A percentile compares a stretch with the other conserved stretches of the same genome.
Conservation (phyloP, 2,888 invertebrate genomes). For the Dendrolimus pini region DNA sequence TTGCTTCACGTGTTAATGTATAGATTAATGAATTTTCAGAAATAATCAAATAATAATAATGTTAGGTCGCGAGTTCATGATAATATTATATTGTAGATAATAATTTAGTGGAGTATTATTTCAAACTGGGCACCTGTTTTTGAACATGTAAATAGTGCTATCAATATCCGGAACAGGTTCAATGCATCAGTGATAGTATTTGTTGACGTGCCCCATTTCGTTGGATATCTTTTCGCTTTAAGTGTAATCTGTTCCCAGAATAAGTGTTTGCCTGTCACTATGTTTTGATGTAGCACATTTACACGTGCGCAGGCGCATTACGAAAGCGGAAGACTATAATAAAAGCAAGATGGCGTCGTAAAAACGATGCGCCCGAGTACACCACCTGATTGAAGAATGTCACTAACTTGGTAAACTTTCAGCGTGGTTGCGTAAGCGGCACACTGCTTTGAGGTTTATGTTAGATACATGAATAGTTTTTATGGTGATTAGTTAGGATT, state of each 20-base stretch:
- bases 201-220: not conserved
- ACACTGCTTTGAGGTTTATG: slow-evolving; percentile 7
- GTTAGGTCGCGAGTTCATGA: too few species aligned
- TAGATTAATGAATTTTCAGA: too few species aligned
- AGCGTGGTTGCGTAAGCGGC: slow-evolving; percentile 15
- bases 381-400: slow-evolving; percentile 34
- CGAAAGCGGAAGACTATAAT: slow-evolving; percentile 48
- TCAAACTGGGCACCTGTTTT: too few species aligned
- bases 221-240: not conserved
- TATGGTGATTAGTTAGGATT: not conserved
- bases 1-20: too few species aligned
- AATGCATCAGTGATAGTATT: not conserved
- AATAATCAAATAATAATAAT: too few species aligned
- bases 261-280: slow-evolving; percentile 14
- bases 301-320: slow-evolving; percentile 28
- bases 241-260: slow-evolving; percentile 6
- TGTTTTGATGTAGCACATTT: slow-evolving; percentile 24
- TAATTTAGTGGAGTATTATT: too few species aligned
- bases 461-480: slow-evolving; percentile 1
- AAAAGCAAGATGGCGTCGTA: slow-evolving; percentile 41
- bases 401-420: slow-evolving; percentile 15
- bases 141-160: too few species aligned
- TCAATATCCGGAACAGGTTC: not conserved
- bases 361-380: slow-evolving; percentile 30
- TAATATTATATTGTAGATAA: too few species aligned